Conservation (phyloP, 2,113 vertebrate genomes). For the Oryzias curvinotus region DNA sequence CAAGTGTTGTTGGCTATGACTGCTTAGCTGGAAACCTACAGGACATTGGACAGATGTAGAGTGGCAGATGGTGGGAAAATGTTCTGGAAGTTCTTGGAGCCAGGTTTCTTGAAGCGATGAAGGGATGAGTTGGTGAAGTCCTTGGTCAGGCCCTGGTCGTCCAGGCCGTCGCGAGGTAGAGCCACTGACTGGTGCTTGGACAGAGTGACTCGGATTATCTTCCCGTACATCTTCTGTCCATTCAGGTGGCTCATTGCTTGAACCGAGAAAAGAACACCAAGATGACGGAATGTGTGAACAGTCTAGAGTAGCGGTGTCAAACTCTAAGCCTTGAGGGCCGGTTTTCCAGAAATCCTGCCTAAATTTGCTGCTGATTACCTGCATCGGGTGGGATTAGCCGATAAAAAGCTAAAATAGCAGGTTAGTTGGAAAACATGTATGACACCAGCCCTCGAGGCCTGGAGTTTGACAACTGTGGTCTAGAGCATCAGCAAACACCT, state of each 20-base stretch:
- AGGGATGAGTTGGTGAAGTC: constrained; percentile 97
- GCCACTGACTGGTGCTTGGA: constrained; percentile 97
- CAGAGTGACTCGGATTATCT: constrained; percentile 94
- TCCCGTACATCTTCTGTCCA: constrained; percentile 97
- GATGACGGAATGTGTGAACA: constrained; percentile 61
- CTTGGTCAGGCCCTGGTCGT: constrained; percentile 96
- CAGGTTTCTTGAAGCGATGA: constrained; percentile 96
- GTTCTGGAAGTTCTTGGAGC: constrained; percentile 98
- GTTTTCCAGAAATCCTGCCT: too few species aligned
- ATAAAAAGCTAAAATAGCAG: too few species aligned
- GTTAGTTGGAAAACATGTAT: too few species aligned
- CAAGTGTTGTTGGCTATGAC: not conserved
- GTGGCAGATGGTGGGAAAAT: constrained; percentile 97
- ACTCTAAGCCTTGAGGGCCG: too few species aligned
- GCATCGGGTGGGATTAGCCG: too few species aligned
- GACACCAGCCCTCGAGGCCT: too few species aligned
- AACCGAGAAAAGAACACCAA: not conserved
- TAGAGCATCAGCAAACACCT: too few species aligned
- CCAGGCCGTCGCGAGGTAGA: constrained; percentile 93
- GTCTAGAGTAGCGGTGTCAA: too few species aligned
- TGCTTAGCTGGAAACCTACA: constrained; percentile 80
- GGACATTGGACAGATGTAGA: constrained; percentile 96
- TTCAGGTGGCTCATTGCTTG: constrained; percentile 98
- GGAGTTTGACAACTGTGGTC: too few species aligned
- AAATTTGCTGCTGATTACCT: too few species aligned